Conservation (phyloP, 2,888 invertebrate genomes). For the Xanthorhoe spadicearia region DNA sequence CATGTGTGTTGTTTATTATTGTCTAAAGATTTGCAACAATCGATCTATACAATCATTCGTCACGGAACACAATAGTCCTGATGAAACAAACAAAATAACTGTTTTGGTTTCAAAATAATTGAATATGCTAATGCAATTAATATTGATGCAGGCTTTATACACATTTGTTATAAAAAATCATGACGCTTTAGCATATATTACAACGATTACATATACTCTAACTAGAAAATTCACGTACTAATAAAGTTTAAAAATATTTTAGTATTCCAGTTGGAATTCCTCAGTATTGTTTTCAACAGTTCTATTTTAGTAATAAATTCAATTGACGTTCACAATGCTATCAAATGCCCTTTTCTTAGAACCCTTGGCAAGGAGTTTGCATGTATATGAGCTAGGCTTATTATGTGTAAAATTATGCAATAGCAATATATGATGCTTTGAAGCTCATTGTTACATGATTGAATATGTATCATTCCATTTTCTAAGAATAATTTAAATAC, state of each 20-base stretch:
- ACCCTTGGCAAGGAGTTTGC: slow-evolving; percentile 31
- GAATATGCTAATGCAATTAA: background rate
- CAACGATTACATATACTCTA: no score
- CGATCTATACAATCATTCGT: slow-evolving; percentile 34
- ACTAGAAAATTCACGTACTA: no score
- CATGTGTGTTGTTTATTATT: slow-evolving; percentile 36
- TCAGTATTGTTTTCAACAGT: slow-evolving; percentile 30
- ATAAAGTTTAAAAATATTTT: background rate
- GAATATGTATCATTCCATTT: background rate
- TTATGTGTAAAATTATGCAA: slow-evolving; percentile 12
- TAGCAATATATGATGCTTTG: background rate
- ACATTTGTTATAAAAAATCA: background rate
- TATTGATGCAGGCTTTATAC: background rate
- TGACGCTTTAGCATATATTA: no score
- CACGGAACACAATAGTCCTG: slow-evolving; percentile 28
- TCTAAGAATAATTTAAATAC: no score
- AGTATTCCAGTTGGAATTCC: slow-evolving; percentile 20
- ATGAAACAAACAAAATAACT: slow-evolving; percentile 29
- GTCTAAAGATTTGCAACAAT: slow-evolving; percentile 34
- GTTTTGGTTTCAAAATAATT: slow-evolving; percentile 28
- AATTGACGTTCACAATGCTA: slow-evolving; percentile 33
- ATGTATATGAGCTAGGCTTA: slow-evolving; percentile 7
- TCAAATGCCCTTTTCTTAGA: slow-evolving; percentile 34
- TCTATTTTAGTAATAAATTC: slow-evolving; percentile 34
- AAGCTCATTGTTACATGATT: slow-evolving; percentile 12